Conservation (phyloP, 2,888 invertebrate genomes). For the Dolichopus griseipennis region DNA sequence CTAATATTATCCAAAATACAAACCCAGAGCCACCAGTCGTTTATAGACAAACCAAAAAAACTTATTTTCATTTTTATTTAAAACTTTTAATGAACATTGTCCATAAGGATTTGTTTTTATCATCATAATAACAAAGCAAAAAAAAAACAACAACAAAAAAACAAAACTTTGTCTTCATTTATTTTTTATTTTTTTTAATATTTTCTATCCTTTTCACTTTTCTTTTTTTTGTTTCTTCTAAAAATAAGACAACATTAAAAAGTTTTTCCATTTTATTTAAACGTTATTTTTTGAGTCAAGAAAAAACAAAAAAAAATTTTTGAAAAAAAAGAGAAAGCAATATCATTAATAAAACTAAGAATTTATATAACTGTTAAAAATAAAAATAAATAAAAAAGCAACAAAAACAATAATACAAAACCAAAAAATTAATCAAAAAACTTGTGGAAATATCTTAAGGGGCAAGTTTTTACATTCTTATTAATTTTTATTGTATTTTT, state of each 20-base stretch:
- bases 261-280: slow-evolving; percentile 4
- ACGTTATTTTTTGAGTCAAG: neutral
- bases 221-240: neutral
- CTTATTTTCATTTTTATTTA: neutral
- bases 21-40: neutral
- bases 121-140: neutral
- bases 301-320: no score
- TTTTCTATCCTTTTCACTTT: neutral
- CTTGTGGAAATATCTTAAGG: slow-evolving; percentile 1
- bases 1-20: neutral
- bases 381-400: neutral
- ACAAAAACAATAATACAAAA: neutral
- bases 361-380: neutral
- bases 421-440: neutral
- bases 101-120: slow-evolving; percentile 4
- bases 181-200: no score
- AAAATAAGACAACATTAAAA: neutral
- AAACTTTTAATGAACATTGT: neutral
- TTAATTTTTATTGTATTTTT: no score
- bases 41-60: neutral
- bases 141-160: no score
- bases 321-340: neutral
- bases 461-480: neutral
- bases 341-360: neutral
- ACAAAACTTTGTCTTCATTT: no score